phyloP scores from a whole-genome alignment of 2,113 vertebrate genomes.

The Pogonocichla stellata region DNA sequence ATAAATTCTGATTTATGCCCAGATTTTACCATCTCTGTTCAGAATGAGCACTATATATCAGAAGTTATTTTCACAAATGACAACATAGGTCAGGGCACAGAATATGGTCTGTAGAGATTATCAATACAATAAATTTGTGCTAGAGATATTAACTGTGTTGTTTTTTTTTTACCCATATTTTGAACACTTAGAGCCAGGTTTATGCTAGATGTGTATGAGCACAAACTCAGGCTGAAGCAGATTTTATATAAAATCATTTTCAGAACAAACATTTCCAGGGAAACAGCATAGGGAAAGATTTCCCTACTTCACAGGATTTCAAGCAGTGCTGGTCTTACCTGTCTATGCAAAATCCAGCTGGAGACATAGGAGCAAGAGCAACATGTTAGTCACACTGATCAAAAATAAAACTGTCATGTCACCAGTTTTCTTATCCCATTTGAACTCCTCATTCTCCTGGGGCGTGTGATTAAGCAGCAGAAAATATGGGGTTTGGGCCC shows the following conservation, averaged over 20 bases:
- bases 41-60: not conserved
- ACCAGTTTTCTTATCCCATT: not conserved
- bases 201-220: not conserved
- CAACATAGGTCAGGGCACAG: not conserved
- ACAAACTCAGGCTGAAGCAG: not conserved
- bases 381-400: not conserved
- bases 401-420: not conserved
- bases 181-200: not conserved
- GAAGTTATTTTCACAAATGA: not conserved
- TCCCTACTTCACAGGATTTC: not conserved
- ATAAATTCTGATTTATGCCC: not conserved
- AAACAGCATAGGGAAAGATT: not conserved
- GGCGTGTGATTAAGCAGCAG: not conserved
- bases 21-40: not conserved
- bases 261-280: not conserved
- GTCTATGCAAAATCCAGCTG: not conserved
- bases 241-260: not conserved
- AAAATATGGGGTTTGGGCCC: not conserved
- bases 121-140: not conserved
- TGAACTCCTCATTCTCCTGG: not conserved
- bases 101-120: not conserved
- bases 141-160: not conserved
- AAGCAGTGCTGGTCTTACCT: not conserved
- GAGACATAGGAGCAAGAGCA: not conserved
- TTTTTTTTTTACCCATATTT: not conserved